Evolutionary conservation across 2,797 vertebrate genomes (phyloP), one percentile per base, ranked within the genome.

Genomic region (Pempheris klunzingeri): DNA sequence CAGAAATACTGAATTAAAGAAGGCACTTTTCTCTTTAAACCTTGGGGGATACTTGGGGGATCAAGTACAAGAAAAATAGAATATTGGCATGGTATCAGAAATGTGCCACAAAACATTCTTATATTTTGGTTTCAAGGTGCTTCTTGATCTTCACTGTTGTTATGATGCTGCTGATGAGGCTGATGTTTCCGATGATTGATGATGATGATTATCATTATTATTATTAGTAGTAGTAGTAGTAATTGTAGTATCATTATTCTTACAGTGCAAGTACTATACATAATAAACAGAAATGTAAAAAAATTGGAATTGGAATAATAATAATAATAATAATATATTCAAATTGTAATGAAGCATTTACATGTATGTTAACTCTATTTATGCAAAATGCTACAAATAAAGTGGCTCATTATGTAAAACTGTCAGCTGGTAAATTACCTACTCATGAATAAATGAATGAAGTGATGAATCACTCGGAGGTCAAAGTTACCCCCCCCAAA

Each of bases 1-100:
- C 9, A 69, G 55, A 60, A 52, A 49, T 26, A 34, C 13, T 24
- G 39, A 44, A 64, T 59, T 64, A 50, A 58, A 55, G 7, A 71
- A 62, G 22, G 15, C 6, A 41, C 32, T 26, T 36, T 26, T 46
- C 24, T 59, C n/a, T 50, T 46, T 58, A 20, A 65, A 50, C 24
- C 38, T 34, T 22, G 18, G 11, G 15, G 34, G 24, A 57, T 49
- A 20, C 38, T 34, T 22, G 18, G 11, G 15, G 34, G 24, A 57
- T 49, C n/a, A 74, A 53, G 17, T 17, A 53, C 62, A 73, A 17
- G 2, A 58, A 49, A 39, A 62, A 7, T 3, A 14, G 30, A 58
- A 10, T 26, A 67, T 39, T 74, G 18, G 13, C 63, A 43, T 3
- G 1, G 7, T 4, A n/a, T 62, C 28, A 58, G 58, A 43, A 49